Evolutionary conservation across 2,888 invertebrate genomes (phyloP).

Genomic region (Lasioglossum leucozonium): DNA sequence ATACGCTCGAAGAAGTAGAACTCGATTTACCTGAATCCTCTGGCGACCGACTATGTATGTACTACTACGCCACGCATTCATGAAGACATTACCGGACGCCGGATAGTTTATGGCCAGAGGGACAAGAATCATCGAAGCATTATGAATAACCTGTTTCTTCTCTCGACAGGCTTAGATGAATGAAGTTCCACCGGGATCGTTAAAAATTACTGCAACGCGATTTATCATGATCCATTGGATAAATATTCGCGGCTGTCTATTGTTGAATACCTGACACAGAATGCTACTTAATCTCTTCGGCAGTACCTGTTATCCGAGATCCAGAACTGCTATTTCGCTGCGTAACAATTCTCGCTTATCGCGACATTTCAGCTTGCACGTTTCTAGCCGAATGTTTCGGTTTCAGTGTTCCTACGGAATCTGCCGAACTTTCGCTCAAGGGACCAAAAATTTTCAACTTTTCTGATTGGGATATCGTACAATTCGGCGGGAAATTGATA

Average conservation of each 20-base stretch:
- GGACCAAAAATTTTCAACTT: no score
- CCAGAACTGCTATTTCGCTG: not conserved
- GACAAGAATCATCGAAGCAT: conserved; percentile 12
- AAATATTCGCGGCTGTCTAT: not conserved
- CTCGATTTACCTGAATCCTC: conserved; percentile 5
- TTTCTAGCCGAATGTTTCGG: no score
- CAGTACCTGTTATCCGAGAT: not conserved
- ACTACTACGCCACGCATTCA: not conserved
- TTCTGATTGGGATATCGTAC: no score
- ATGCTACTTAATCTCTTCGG: not conserved
- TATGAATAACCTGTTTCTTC: conserved; percentile 19
- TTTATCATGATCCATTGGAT: not conserved
- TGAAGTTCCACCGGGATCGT: not conserved
- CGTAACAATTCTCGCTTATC: not conserved
- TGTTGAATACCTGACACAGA: not conserved
- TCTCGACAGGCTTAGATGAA: conserved; percentile 2
- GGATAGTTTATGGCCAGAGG: conserved; percentile 15
- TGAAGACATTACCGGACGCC: conserved; percentile 6
- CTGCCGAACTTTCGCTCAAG: no score
- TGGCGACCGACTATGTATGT: not conserved
- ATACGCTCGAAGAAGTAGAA: conserved; percentile 4
- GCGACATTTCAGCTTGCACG: not conserved
- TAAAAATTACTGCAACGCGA: not conserved
- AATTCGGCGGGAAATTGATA: no score
- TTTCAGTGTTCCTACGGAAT: no score